phyloP scores from a whole-genome alignment of 1,140 invertebrate genomes.

The Xylocopa sonorina region DNA sequence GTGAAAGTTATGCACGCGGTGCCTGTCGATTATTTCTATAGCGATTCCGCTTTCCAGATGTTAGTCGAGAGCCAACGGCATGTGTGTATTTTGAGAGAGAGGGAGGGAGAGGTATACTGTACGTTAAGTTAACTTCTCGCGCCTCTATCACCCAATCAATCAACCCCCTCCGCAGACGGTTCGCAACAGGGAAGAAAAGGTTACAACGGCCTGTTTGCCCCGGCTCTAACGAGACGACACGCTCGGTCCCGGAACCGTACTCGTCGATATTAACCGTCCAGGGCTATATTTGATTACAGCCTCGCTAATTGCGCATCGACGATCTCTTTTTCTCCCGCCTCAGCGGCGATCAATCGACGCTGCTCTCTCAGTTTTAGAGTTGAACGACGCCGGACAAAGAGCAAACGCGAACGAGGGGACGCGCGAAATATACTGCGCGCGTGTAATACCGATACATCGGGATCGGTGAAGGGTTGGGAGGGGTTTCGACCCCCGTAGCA shows the following conservation, averaged over 20 bases:
- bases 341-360: not conserved
- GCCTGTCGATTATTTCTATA: too few relatives aligned
- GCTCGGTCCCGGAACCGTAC: constrained; percentile 49
- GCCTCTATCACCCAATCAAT: not conserved
- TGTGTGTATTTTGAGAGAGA: not conserved
- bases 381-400: not conserved
- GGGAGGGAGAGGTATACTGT: not conserved
- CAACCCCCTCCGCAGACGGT: not conserved
- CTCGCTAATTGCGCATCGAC: constrained; percentile 67
- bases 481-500: constrained; percentile 17
- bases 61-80: too few relatives aligned
- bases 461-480: not conserved
- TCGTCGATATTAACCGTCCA: constrained; percentile 58
- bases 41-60: too few relatives aligned
- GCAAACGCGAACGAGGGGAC: not conserved
- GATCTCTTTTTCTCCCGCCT: constrained; percentile 1
- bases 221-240: constrained; percentile 61
- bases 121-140: constrained; percentile 7
- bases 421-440: too few relatives aligned
- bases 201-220: constrained; percentile 61
- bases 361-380: not conserved
- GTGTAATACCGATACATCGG: too few relatives aligned
- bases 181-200: not conserved
- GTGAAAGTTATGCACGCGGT: too few relatives aligned
- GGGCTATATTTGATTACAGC: constrained; percentile 71